A percentile compares a stretch with the other conserved stretches of the same genome.
Conservation (phyloP, 2,113 vertebrate species). For the human (Homo sapiens) region DNA sequence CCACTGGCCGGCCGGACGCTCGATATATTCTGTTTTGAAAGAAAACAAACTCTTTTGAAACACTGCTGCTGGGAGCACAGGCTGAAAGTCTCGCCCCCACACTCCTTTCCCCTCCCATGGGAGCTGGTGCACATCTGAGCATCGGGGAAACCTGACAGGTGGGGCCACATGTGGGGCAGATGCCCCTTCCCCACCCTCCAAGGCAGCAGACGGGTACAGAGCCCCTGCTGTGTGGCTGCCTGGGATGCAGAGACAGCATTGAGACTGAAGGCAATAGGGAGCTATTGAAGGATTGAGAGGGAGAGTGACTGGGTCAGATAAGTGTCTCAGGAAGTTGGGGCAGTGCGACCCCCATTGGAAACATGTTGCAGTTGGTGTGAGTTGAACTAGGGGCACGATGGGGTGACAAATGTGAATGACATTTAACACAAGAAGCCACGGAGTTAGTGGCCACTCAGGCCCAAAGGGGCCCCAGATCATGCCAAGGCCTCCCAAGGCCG, state of each 20-base stretch:
- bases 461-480: not conserved
- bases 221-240: not conserved
- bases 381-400: not conserved
- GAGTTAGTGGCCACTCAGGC: not conserved
- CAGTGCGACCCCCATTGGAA: rapidly evolving
- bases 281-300: not conserved
- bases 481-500: not conserved
- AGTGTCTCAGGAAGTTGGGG: rapidly evolving
- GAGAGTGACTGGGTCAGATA: not conserved
- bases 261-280: not conserved
- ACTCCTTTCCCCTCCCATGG: not conserved
- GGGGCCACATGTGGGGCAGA: rapidly evolving
- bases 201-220: not conserved
- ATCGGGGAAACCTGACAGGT: not conserved
- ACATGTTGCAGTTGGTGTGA: rapidly evolving
- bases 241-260: not conserved
- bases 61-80: not conserved
- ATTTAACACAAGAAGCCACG: not conserved
- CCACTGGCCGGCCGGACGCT: not conserved
- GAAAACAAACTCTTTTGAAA: constrained; percentile 74
- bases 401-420: not conserved
- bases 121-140: not conserved
- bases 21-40: constrained; percentile 63
- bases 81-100: not conserved
- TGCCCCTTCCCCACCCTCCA: not conserved